These are phyloP conservation scores for Ciconia nigra DNA, from an alignment of 2,797 vertebrate genomes.

Conservation along the genomic window DNA sequence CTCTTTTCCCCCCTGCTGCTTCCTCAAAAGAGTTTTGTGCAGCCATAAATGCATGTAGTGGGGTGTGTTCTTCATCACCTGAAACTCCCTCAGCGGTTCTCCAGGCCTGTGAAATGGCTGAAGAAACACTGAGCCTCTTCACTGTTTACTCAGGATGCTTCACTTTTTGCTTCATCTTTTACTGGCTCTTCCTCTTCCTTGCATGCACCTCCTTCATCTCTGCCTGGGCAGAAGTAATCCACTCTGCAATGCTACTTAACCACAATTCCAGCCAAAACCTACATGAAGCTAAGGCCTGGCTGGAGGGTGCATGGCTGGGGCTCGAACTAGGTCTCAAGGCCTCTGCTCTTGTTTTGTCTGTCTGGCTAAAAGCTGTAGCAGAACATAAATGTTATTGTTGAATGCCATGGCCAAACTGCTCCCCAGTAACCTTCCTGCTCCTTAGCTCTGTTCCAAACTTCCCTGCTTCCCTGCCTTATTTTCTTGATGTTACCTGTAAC, in stretches of 20 bases:
- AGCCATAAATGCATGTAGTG: background rate
- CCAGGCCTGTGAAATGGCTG: background rate
- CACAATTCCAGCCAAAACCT: background rate
- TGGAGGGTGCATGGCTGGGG: fast-evolving
- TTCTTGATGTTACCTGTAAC: background rate
- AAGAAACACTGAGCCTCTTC: background rate
- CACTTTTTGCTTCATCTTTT: background rate
- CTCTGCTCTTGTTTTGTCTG: background rate
- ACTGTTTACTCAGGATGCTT: background rate
- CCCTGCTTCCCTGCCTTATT: background rate
- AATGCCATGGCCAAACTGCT: background rate
- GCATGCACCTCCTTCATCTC: background rate
- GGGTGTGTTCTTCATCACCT: background rate
- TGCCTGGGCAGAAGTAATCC: background rate
- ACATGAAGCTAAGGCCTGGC: background rate
- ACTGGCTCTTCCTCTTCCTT: background rate
- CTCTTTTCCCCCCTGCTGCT: background rate
- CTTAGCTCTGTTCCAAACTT: background rate
- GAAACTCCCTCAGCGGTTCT: background rate
- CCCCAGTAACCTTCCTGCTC: background rate
- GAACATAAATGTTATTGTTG: background rate
- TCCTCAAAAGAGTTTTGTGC: background rate
- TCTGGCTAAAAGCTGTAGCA: background rate
- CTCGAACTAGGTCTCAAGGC: background rate
- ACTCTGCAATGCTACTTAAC: background rate